Evolutionary conservation across 1,140 invertebrate species (phyloP), one percentile per base, ranked within the genome.

Genomic region (Coenobita brevimanus): DNA sequence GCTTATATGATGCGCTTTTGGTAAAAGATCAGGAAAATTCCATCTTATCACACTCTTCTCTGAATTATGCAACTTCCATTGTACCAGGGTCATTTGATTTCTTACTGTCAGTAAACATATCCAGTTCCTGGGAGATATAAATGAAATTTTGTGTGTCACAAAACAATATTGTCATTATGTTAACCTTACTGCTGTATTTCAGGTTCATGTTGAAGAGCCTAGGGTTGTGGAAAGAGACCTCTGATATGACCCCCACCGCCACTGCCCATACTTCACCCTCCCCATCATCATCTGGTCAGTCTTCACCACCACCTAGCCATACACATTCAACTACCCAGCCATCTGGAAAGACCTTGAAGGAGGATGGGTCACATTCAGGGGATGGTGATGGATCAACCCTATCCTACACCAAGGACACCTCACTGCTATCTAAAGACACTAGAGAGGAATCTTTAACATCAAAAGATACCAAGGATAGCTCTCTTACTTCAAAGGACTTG

Each of bases 121-220:
- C n/a, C n/a, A n/a, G n/a, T n/a, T n/a, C n/a, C n/a, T n/a, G n/a
- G n/a, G n/a, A n/a, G n/a, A n/a, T n/a, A n/a, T n/a, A n/a, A n/a
- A 21, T 71, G 17, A 30, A 8, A 6, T 17, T 10, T 4, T 30
- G 24, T 71, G 17, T 30, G 17, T 71, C 24, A 21, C n/a, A 24
- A 21, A 13, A 13, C 30, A 27, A 13, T 8, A 79, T 60, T 80
- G 41, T n/a, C 15, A 38, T n/a, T 38, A 46, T 38, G 21, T 41
- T 46, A 62, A 69, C 33, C 60, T 76, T 3, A 36, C 27, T 38
- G 46, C 33, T 41, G 21, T 4, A 38, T 91, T 92, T 57, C 89
- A 96, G 95, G 91, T 96, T 96, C 91, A 96, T 97, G 95, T 92
- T 98, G 36, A 97, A 99, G 93, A 97, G 97, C 4, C 95, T 99